phyloP scores from a whole-genome alignment of 92 coral and sea anemone species.

The Heteractis magnifica region DNA sequence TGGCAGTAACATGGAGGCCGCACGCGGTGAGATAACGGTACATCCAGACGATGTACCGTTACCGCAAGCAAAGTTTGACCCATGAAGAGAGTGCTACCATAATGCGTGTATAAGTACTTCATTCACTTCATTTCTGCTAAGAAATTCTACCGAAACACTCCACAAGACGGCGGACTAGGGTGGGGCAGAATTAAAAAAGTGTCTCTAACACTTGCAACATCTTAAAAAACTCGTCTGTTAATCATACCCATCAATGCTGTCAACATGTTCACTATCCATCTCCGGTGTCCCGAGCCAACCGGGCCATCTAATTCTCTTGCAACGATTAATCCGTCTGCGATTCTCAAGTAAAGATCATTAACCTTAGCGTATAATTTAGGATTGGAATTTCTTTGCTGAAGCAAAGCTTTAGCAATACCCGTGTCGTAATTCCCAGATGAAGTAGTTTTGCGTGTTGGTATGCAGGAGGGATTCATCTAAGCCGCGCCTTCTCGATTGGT shows the following conservation, averaged over 20 bases:
- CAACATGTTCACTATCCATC: not conserved
- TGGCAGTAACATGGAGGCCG: no score
- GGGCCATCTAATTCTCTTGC: not conserved
- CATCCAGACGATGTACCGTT: no score
- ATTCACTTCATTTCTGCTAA: not conserved
- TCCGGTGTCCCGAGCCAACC: not conserved
- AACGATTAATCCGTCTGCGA: not conserved
- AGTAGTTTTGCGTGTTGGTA: not conserved
- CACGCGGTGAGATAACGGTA: no score
- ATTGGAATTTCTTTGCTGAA: not conserved
- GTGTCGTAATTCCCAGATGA: not conserved
- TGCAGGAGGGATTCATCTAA: slow-evolving; percentile 1
- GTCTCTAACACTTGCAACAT: not conserved
- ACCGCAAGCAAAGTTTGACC: no score
- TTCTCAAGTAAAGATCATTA: not conserved
- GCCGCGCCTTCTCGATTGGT: not conserved
- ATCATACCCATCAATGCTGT: not conserved
- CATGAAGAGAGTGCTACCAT: no score
- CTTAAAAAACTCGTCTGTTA: not conserved
- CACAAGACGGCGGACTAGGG: not conserved
- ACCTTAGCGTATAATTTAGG: not conserved
- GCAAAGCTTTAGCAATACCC: not conserved
- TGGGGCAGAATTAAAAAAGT: not conserved
- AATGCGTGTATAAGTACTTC: not conserved
- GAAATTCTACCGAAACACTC: not conserved